These are phyloP conservation scores for Anthoscopus minutus DNA, from an alignment of 2,113 vertebrate genomes.

Conservation along the genomic window DNA sequence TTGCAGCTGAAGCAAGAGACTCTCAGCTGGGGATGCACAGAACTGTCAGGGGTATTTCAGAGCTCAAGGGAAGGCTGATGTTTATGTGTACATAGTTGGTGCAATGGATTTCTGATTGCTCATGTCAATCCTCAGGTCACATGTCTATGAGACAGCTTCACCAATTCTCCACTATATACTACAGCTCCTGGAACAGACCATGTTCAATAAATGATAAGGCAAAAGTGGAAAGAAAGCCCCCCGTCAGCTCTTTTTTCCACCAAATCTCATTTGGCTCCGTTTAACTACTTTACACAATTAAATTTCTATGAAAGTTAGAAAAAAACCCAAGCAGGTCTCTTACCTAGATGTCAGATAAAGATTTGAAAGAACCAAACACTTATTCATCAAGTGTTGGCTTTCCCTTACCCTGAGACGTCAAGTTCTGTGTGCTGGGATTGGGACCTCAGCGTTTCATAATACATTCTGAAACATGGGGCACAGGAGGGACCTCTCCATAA, in stretches of 20 bases:
- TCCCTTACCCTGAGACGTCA: not conserved
- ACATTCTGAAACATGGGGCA: not conserved
- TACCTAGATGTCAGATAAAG: not conserved
- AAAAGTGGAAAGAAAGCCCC: not conserved
- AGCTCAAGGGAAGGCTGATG: not conserved
- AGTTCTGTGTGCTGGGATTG: not conserved
- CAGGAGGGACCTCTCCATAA: not conserved
- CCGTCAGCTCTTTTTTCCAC: not conserved
- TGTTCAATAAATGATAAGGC: not conserved
- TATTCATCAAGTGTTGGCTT: not conserved
- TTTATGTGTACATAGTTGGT: not conserved
- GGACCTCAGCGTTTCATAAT: not conserved
- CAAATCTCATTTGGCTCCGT: not conserved
- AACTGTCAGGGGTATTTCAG: not conserved
- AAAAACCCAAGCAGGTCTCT: not conserved
- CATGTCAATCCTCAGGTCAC: not conserved
- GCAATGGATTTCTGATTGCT: not conserved
- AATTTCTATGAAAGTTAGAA: not conserved
- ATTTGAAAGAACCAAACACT: not conserved
- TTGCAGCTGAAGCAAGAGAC: not conserved
- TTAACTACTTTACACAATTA: not conserved
- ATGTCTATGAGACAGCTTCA: not conserved
- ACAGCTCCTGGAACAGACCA: not conserved
- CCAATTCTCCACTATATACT: not conserved
- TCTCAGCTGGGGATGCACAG: not conserved